Evolutionary conservation across 1,140 invertebrate species (phyloP).

Genomic region (Saxidomus purpurata): DNA sequence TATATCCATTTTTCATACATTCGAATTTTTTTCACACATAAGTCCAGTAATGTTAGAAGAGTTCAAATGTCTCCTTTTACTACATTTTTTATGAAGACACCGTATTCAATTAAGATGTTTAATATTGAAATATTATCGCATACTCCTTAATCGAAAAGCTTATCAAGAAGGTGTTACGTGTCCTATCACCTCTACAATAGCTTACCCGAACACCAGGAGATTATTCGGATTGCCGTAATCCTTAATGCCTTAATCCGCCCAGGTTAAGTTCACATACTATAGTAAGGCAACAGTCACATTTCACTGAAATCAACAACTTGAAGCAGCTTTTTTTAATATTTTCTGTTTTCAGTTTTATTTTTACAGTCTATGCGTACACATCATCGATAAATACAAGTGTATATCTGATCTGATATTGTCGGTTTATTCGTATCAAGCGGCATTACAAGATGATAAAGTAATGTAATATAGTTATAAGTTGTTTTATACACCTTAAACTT

Average conservation of each 20-base stretch:
- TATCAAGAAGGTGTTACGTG: not conserved
- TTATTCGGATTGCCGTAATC: constrained; percentile 4
- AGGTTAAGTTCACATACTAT: not conserved
- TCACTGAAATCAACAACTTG: too few species aligned
- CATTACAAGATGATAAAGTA: too few species aligned
- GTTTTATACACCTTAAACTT: too few species aligned
- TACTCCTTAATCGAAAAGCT: not conserved
- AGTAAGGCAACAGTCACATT: too few species aligned
- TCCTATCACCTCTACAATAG: not conserved
- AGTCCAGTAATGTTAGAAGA: not conserved
- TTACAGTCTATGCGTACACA: too few species aligned
- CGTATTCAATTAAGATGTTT: not conserved
- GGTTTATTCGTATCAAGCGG: too few species aligned
- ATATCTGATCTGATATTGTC: too few species aligned
- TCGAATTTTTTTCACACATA: not conserved
- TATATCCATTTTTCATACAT: too few species aligned
- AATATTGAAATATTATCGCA: not conserved
- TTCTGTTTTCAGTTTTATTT: too few species aligned
- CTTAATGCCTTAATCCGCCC: not conserved
- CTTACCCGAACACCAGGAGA: not conserved
- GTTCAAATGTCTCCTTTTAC: not conserved
- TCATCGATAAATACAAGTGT: too few species aligned
- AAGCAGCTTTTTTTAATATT: too few species aligned
- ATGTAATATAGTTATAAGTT: too few species aligned
- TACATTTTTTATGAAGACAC: not conserved